Base-by-base conservation (phyloP, 2,113 vertebrate genomes). In the Atrichornis clamosus region DNA sequence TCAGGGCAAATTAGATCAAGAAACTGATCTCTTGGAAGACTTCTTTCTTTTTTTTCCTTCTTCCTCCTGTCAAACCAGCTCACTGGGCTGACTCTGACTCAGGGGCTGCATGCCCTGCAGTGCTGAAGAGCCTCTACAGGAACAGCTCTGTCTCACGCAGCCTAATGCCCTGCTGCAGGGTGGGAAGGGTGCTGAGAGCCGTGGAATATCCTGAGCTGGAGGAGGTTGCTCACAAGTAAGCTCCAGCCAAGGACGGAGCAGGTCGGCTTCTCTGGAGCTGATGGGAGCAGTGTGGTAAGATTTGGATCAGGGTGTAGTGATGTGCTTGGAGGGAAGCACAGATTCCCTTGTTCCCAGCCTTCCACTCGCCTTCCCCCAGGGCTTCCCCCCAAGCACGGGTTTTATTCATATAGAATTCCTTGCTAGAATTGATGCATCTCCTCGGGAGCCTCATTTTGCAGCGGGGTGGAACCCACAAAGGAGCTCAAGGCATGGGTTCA, bases 391-490 rank as follows among this genome's bases (percentile, higher is more conserved):
- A 49, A 8, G 15, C 7, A 11, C 2, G 5, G 9, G 18, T 8
- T 14, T 83, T 65, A 20, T 35, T 27, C 7, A 5, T 4, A 2
- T 3, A 0, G 4, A 53, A 9, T 14, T 33, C n/a, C 65, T 46
- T 5, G 6, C 13, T 58, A 11, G 14, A 32, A 7, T 3, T 26
- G 46, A 11, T 80, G 65, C 21, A 8, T 9, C 55, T 77, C 19
- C 59, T 58, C 2, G 0, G 49, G 39, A 63, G 15, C 17, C 15
- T 87, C 27, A 2, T 13, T 59, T 52, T 53, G 39, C 64, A 30
- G 35, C 0, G 2, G 24, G 41, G 13, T 13, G 21, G 32, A 73
- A 21, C 3, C 49, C 14, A 9, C 1, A n/a, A 6, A 27, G 49
- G 49, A 42, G 2, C 37, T n/a, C 17, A 15, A 39, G 55, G 15